Evolutionary conservation across 2,797 vertebrate genomes (phyloP).

Genomic region (Lindbergichthys nudifrons): DNA sequence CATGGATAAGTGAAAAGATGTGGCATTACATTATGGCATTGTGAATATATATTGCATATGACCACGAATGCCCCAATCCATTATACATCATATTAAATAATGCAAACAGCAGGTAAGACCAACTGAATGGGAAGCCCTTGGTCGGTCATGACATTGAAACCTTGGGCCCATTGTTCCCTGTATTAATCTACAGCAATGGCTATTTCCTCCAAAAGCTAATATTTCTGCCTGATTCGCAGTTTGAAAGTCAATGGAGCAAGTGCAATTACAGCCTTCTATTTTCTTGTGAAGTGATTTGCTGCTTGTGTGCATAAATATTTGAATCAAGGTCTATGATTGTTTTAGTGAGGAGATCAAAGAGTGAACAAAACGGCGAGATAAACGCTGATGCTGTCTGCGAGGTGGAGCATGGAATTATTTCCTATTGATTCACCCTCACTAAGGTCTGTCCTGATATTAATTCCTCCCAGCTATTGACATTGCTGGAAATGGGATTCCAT

Average conservation of each 20-base stretch:
- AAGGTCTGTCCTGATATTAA: constrained; percentile 57
- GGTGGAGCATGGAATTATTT: constrained; percentile 59
- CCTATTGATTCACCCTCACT: constrained; percentile 58
- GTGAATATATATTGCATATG: neutral
- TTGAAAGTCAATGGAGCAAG: constrained; percentile 72
- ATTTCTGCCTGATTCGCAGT: constrained; percentile 65
- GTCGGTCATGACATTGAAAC: constrained; percentile 1
- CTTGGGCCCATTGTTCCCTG: constrained; percentile 31
- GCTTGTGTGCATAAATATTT: constrained; percentile 72
- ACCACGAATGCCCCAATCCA: neutral
- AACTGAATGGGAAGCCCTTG: neutral
- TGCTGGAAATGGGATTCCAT: constrained; percentile 42
- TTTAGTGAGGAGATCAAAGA: constrained; percentile 65
- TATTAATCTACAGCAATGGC: constrained; percentile 47
- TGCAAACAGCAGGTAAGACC: neutral
- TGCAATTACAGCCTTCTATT: constrained; percentile 60
- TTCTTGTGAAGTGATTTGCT: constrained; percentile 60
- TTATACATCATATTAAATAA: neutral
- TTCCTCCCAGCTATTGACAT: constrained; percentile 56
- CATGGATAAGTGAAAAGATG: constrained; percentile 7
- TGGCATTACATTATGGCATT: neutral
- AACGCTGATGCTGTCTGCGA: constrained; percentile 54
- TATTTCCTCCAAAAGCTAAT: constrained; percentile 52
- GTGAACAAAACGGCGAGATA: constrained; percentile 62
- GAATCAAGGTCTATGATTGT: constrained; percentile 72